A percentile compares a stretch with the other conserved stretches of the same genome.
Evolutionary conservation across 1,140 invertebrate genomes (phyloP).

Genomic region (Pseudomyrmex flavicornis): DNA sequence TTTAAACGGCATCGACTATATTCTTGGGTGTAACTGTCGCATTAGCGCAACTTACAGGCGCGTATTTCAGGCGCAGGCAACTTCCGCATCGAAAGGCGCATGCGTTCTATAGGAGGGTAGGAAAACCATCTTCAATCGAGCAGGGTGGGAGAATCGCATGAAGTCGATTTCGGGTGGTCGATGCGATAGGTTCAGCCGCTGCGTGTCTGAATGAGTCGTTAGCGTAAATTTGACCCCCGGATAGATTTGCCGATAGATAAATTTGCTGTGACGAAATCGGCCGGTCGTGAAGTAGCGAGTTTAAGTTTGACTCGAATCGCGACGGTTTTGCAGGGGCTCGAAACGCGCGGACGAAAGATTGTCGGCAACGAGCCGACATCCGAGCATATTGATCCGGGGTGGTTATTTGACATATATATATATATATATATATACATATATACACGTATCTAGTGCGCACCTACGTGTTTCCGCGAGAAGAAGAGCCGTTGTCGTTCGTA

Average conservation of each 20-base stretch:
- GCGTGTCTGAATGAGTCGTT: neutral
- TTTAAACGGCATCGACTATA: neutral
- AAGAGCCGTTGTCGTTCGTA: neutral
- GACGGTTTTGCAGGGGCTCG: neutral
- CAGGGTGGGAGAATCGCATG: slow-evolving; percentile 8
- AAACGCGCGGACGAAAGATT: neutral
- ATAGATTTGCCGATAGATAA: neutral
- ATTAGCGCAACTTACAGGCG: too few species aligned
- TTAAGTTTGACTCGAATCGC: too few species aligned
- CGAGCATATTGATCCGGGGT: slow-evolving; percentile 30
- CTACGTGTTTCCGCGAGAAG: neutral
- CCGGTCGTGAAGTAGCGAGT: too few species aligned
- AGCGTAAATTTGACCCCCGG: neutral
- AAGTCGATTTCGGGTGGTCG: slow-evolving; percentile 45
- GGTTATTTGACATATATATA: neutral
- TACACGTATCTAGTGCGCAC: slow-evolving; percentile 2
- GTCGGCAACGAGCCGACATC: neutral
- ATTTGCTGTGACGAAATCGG: too few species aligned
- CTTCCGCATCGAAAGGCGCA: slow-evolving; percentile 40
- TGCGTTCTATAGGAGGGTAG: slow-evolving; percentile 27
- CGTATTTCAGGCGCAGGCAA: neutral
- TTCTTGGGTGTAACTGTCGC: too few species aligned
- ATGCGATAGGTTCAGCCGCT: slow-evolving; percentile 10
- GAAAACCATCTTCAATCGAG: neutral
- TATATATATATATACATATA: neutral